Base-by-base conservation (phyloP, 2,113 vertebrate species). In the Cervus canadensis region DNA sequence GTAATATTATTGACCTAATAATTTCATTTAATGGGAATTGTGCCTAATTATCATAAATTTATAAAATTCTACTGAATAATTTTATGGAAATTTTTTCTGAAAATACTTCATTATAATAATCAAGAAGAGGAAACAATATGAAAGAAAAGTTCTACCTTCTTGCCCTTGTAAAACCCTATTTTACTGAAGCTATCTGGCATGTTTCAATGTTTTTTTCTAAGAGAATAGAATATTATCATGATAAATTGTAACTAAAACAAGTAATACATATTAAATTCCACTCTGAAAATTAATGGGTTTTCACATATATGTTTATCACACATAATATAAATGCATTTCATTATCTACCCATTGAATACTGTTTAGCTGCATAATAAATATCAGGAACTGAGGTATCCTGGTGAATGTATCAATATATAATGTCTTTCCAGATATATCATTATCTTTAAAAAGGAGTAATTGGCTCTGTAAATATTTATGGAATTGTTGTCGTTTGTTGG, bases 21-120 rank as follows among this genome's bases (percentile, higher is more conserved):
- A 96, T 97, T 95, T 94, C 95, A 23, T 52, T 94, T 91, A 91
- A 90, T 87, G n/a, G 84, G 89, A 96, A 88, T 87, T 59, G 54
- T 87, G 21, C 21, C 10, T 95, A 40, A 81, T 94, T 96, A 95
- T 79, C 57, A 90, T 90, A 90, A 67, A 91, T 96, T 82, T 78
- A 81, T 82, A 76, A 95, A 95, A 94, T 56, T 87, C 50, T 17
- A 50, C 48, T 60, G 52, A 93, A 56, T 85, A 90, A 85, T 97
- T 94, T 94, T 83, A 85, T 36, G 40, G 16, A 40, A 40, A 91
- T 83, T 60, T 88, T 89, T 96, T 79, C 45, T 36, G 85, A 97
- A 93, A 96, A 96, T 64, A 87, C 50, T 33, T 30, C 6, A 88
- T 87, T 91, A 64, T 25, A 62, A 76, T 90, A 93, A 91, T 6